A percentile compares a stretch with the other conserved stretches of the same genome.
Conservation (phyloP, 2,113 vertebrate genomes). For the Synodontis membranacea region DNA sequence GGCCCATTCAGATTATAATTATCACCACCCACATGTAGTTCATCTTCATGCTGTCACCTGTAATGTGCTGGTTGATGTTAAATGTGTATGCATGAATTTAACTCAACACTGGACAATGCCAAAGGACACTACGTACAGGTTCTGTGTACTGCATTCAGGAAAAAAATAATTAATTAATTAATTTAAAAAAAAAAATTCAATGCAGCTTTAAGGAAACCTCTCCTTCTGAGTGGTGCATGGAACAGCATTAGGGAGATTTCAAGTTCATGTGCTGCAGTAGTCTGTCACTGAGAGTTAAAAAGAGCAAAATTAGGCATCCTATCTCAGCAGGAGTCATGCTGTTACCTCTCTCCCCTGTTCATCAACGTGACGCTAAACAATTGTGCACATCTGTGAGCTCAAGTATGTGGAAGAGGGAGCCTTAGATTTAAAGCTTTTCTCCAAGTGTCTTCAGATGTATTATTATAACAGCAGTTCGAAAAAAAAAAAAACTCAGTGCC, state of each 20-base stretch:
- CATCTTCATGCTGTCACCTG: not conserved
- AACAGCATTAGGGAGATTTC: not conserved
- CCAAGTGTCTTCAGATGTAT: not conserved
- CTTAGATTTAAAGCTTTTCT: not conserved
- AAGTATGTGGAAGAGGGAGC: not conserved
- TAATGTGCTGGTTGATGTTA: not conserved
- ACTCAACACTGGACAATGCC: not conserved
- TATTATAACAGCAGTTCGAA: not conserved
- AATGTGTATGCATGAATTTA: not conserved
- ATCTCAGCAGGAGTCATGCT: not conserved
- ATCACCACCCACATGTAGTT: too few relatives aligned
- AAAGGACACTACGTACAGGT: not conserved
- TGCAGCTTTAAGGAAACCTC: not conserved
- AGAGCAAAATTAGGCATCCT: not conserved
- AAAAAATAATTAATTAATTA: too few relatives aligned
- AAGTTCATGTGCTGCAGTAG: not conserved
- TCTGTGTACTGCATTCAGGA: not conserved
- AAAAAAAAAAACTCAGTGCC: not conserved
- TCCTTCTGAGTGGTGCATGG: not conserved
- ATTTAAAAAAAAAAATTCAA: not conserved
- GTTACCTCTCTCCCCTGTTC: not conserved
- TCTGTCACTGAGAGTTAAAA: not conserved
- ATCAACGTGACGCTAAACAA: not conserved
- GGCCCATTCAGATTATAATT: too few relatives aligned
- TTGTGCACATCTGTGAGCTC: not conserved